Evolutionary conservation across 2,888 invertebrate species (phyloP).

Genomic region (Kuschelorhynchus macadamiae): DNA sequence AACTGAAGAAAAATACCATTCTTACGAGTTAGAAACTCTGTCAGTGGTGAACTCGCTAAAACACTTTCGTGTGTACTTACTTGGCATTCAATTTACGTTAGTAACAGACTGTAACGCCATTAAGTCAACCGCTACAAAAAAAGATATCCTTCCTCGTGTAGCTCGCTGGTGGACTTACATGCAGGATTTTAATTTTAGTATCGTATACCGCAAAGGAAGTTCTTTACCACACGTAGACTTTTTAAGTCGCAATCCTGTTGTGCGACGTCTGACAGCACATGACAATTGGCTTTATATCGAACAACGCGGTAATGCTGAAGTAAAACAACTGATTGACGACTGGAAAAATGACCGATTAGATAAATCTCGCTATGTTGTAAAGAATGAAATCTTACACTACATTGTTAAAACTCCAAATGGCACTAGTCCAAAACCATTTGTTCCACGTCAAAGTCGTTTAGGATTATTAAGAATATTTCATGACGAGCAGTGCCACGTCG

Average conservation of each 20-base stretch:
- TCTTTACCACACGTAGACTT: constrained; percentile 40
- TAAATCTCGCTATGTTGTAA: constrained; percentile 36
- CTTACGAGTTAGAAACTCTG: constrained; percentile 59
- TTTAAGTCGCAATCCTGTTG: constrained; percentile 44
- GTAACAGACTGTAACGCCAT: constrained; percentile 61
- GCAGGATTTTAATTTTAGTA: constrained; percentile 53
- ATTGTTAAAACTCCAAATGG: constrained; percentile 14
- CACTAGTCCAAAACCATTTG: constrained; percentile 33
- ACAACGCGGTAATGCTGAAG: constrained; percentile 31
- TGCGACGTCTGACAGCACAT: constrained; percentile 1
- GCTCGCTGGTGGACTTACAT: constrained; percentile 37
- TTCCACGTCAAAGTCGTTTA: constrained; percentile 49
- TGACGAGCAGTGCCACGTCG: constrained; percentile 53
- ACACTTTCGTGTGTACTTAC: constrained; percentile 56
- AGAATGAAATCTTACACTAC: constrained; percentile 42
- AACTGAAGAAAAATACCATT: constrained; percentile 52
- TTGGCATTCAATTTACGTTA: constrained; percentile 54
- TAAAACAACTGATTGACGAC: constrained; percentile 37
- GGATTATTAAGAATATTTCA: constrained; percentile 53
- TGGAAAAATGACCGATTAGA: constrained; percentile 34
- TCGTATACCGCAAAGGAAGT: constrained; percentile 20
- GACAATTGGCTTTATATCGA: constrained; percentile 44
- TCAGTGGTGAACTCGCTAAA: constrained; percentile 58
- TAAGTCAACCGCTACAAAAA: constrained; percentile 55
- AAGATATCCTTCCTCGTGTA: constrained; percentile 46